A percentile compares a stretch with the other conserved stretches of the same genome.
Evolutionary conservation across 2,797 vertebrate species (phyloP).

Genomic region (Falco columbarius): DNA sequence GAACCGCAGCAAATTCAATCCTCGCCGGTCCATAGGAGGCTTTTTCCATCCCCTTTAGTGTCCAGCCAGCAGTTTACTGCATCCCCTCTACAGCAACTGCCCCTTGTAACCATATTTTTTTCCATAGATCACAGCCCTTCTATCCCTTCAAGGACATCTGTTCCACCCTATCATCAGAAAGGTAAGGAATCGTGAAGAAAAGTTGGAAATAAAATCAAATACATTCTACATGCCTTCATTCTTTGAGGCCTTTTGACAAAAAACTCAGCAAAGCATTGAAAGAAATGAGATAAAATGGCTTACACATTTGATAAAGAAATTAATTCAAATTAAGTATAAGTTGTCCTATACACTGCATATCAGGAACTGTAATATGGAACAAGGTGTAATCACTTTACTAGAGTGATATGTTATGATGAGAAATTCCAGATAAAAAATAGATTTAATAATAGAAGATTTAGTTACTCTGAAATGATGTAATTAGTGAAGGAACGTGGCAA

Average conservation of each 20-base stretch:
- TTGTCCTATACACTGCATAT: not conserved
- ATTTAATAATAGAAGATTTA: not conserved
- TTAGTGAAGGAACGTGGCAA: not conserved
- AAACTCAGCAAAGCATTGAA: not conserved
- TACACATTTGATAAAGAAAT: not conserved
- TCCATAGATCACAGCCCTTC: not conserved
- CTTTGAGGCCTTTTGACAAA: not conserved
- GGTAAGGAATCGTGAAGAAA: not conserved
- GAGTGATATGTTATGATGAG: not conserved
- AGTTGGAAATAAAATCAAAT: not conserved
- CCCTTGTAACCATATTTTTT: not conserved
- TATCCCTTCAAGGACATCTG: fast-evolving
- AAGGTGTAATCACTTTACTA: not conserved
- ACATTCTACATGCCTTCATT: not conserved
- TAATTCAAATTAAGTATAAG: not conserved
- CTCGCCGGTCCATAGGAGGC: not conserved
- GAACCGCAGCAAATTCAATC: not conserved
- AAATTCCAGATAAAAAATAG: not conserved
- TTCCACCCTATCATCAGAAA: not conserved
- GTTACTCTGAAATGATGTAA: not conserved
- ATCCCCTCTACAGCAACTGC: not conserved
- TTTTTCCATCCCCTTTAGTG: not conserved
- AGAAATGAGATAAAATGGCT: not conserved
- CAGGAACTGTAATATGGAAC: not conserved
- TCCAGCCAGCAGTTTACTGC: not conserved